Percentiles rank a stretch among this genome's conserved stretches.
These are phyloP conservation scores for Drosophila orosa DNA, from an alignment of 1,140 invertebrate species.

Conservation along the genomic window DNA sequence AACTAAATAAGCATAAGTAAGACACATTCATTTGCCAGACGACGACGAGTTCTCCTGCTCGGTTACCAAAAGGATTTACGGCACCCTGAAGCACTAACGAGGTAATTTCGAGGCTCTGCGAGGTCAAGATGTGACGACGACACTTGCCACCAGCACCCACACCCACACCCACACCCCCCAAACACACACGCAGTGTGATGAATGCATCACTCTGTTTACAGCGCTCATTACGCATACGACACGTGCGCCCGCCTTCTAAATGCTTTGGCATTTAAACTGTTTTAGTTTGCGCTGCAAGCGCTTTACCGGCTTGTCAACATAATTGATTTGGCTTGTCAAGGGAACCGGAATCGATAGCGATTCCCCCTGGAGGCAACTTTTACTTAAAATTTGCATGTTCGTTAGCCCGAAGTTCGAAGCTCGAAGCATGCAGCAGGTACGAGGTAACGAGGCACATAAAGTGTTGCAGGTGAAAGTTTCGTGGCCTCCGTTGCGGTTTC, in stretches of 20 bases:
- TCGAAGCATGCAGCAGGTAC: neutral
- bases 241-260: slow-evolving; percentile 32
- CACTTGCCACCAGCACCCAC: slow-evolving; percentile 18
- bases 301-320: slow-evolving; percentile 26
- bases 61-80: slow-evolving; percentile 40
- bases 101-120: slow-evolving; percentile 41
- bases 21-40: slow-evolving; percentile 52
- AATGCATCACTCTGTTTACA: slow-evolving; percentile 25
- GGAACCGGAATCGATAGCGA: slow-evolving; percentile 18
- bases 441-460: slow-evolving; percentile 29
- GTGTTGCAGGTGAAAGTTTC: slow-evolving; percentile 45
- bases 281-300: slow-evolving; percentile 12
- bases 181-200: slow-evolving; percentile 22
- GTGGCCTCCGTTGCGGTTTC: slow-evolving; percentile 37
- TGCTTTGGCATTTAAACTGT: slow-evolving; percentile 22
- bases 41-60: slow-evolving; percentile 17
- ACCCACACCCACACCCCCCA: neutral
- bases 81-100: slow-evolving; percentile 45
- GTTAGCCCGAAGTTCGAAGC: slow-evolving; percentile 8
- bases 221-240: slow-evolving; percentile 48
- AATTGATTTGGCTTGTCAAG: slow-evolving; percentile 37
- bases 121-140: slow-evolving; percentile 47
- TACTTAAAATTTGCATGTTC: slow-evolving; percentile 29
- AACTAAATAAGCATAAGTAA: slow-evolving; percentile 75
- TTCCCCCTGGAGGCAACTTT: slow-evolving; percentile 12